Conservation (phyloP, 2,888 invertebrate genomes). For the Diploptera punctata region DNA sequence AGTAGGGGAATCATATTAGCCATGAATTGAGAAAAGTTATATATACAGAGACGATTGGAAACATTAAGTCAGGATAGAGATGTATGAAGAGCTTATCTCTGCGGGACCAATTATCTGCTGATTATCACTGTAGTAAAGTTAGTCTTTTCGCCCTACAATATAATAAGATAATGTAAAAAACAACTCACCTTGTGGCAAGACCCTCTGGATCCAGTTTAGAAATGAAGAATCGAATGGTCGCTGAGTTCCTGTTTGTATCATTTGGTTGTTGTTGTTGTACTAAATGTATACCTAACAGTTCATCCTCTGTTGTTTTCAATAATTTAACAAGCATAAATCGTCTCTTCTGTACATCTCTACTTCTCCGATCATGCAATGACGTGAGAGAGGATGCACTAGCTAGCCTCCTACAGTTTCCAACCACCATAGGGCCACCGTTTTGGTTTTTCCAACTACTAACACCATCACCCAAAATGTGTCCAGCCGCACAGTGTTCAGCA, state of each 20-base stretch:
- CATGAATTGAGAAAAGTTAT: no score
- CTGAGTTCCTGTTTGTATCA: conserved; percentile 60
- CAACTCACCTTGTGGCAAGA: conserved; percentile 62
- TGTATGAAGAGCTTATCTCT: not conserved
- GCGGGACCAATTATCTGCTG: no score
- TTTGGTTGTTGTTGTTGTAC: conserved; percentile 69
- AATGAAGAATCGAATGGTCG: conserved; percentile 67
- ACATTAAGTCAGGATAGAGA: not conserved
- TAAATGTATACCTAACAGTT: conserved; percentile 74
- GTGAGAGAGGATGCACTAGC: conserved; percentile 3
- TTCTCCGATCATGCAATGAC: not conserved
- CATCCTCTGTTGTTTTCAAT: conserved; percentile 68
- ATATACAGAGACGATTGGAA: no score
- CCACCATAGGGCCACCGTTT: not conserved
- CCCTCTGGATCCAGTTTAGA: conserved; percentile 69
- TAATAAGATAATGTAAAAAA: not conserved
- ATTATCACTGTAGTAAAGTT: no score
- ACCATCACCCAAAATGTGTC: no score
- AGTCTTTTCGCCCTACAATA: no score
- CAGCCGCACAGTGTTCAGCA: not conserved
- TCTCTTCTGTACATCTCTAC: conserved; percentile 4
- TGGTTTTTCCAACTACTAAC: not conserved
- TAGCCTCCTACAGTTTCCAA: not conserved
- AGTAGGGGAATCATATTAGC: no score
- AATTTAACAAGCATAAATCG: conserved; percentile 61